phyloP scores from a whole-genome alignment of 2,113 vertebrate genomes.

The Genyomyrus donnyi region DNA sequence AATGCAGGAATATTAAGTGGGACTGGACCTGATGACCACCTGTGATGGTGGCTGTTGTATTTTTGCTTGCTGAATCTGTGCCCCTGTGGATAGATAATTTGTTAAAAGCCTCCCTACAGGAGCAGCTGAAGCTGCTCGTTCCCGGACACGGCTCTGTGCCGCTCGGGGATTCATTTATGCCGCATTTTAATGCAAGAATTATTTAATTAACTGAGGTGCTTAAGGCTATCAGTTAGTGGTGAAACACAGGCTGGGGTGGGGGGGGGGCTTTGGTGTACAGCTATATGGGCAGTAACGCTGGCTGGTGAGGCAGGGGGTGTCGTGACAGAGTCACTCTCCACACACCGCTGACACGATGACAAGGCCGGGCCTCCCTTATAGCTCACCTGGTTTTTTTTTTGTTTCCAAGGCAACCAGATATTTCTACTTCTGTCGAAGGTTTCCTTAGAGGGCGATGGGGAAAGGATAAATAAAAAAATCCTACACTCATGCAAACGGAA shows the following conservation, averaged over 20 bases:
- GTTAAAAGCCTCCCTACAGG: background rate
- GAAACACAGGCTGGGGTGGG: background rate
- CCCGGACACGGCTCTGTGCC: background rate
- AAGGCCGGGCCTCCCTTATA: background rate
- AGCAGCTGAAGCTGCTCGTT: background rate
- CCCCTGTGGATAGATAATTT: background rate
- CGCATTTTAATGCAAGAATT: background rate
- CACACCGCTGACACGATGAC: background rate
- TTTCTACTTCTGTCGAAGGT: background rate
- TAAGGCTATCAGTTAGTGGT: background rate
- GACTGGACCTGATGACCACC: background rate
- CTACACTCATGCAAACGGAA: background rate
- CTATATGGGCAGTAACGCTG: background rate
- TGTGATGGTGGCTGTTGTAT: background rate
- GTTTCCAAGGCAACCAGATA: conserved; percentile 15
- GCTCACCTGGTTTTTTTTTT: background rate
- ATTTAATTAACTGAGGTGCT: background rate
- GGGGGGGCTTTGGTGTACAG: background rate
- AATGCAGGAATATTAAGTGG: background rate
- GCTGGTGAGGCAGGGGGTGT: background rate
- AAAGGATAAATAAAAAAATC: background rate
- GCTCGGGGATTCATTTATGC: background rate
- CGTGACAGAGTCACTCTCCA: background rate
- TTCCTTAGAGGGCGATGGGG: conserved; percentile 6
- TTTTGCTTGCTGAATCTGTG: background rate